Base-by-base conservation (phyloP, 2,797 vertebrate genomes). In the Aldrovandia affinis region DNA sequence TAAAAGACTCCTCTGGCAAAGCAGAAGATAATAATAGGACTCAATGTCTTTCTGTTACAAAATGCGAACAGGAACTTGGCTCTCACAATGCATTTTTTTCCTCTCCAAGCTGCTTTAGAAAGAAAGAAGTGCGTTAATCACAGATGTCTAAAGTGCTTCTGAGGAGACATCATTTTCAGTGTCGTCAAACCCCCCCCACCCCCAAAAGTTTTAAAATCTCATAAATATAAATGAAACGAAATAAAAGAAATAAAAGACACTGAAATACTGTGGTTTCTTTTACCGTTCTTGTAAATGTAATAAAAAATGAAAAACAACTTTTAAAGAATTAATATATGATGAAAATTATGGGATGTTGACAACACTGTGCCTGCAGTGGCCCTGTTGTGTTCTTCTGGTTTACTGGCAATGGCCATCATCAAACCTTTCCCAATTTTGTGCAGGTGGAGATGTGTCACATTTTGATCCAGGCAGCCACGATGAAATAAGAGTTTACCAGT, bases 1-100 rank as follows among this genome's bases (percentile, higher is more conserved):
- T 95, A 88, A 93, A 93, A 92, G 91, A 88, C 91, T 93, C 93
- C 91, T 94, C 92, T 93, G 93, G 89, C 91, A 95, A 68, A 95
- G 91, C 92, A 42, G 87, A 93, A 93, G 91, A 94, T 94, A 93
- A 92, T 92, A 89, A 91, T 86, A 86, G 86, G 86, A 97, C 97
- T 95, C 95, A 97, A 96, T 95, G 92, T 92, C 93, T 93, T 93
- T 91, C 89, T 88, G 87, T 92, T 92, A 92, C 93, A 93, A 93
- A 90, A 88, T 90, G 91, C 95, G 90, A 91, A 92, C 90, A 90
- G 92, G 92, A 96, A 93, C 91, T 92, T 81, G 89, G 92, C 87
- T 94, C 91, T 91, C 93, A 78, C 83, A 89, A 84, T 83, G 89
- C 50, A 14, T 36, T 30, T 79, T 84, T 63, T 59, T 88, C 92